Evolutionary conservation across 2,113 vertebrate genomes (phyloP), one percentile per base, ranked within the genome.

Genomic region (Typhlomys cinereus): DNA sequence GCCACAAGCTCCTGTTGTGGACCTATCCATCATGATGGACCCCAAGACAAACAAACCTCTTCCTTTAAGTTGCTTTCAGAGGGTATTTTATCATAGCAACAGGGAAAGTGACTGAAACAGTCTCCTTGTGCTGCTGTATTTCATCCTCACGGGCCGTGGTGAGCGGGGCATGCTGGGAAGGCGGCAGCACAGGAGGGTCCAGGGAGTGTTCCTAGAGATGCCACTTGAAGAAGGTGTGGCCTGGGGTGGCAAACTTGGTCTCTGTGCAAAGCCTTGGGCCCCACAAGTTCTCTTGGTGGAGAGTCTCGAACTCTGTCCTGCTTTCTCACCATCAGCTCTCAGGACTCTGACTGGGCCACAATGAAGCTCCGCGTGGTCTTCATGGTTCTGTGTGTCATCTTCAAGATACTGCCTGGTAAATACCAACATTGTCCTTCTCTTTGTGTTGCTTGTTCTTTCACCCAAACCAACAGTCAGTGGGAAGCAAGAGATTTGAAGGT

Each of bases 321-420:
- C 34, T 29, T 31, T 93, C 74, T 75, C 11, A 9, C 36, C 70
- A 29, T 11, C 75, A 89, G 92, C n/a, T 2, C 39, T 59, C 11
- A 0, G 17, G 14, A 79, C 10, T 8, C 21, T n/a, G 1, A 4
- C 39, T 5, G 17, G 0, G 41, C 9, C 1, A 31, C 12, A 0
- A 91, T 95, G 94, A 91, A 69, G 29, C n/a, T 76, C 54, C 34
- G 7, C 0, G 0, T 12, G 5, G 4, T 94, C 70, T 50, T 94
- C 14, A 0, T 48, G 0, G 52, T 9, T 4, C 18, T 86, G 44
- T 18, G 57, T 31, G 39, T n/a, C 27, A 4, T 89, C 92, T 50
- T 86, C 80, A 92, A 91, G 88, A 92, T 46, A 39, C 80, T 93
- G 74, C 66, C 82, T 0, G 59, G 94, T 93, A 93, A 91, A 93